Percentiles rank a stretch among this genome's conserved stretches.
These are phyloP conservation scores for Lineus longissimus DNA, from an alignment of 1,140 invertebrate species.

Conservation along the genomic window DNA sequence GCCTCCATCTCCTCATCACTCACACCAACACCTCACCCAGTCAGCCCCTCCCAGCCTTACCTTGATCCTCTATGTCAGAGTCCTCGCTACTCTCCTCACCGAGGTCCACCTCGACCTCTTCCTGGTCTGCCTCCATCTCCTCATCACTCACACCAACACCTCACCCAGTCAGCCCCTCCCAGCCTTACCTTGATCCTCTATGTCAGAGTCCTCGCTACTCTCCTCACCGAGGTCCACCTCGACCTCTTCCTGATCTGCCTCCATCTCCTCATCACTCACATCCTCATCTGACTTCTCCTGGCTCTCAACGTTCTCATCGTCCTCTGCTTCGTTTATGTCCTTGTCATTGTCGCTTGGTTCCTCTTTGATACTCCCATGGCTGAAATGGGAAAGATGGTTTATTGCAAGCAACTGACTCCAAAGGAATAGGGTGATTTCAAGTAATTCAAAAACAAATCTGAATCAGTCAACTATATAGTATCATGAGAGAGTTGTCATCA, in stretches of 20 bases:
- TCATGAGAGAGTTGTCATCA: no score
- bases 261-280: constrained; percentile 22
- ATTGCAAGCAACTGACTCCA: no score
- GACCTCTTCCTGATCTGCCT: constrained; percentile 16
- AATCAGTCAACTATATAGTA: no score
- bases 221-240: no score
- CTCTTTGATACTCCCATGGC: not conserved
- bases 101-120: constrained; percentile 23
- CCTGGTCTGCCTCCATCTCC: constrained; percentile 20
- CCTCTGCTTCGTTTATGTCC: constrained; percentile 4
- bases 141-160: constrained; percentile 16
- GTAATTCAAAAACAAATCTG: no score
- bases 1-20: constrained; percentile 23
- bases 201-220: constrained; percentile 36
- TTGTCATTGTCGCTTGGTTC: not conserved
- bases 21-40: no score
- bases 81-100: constrained; percentile 33
- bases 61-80: constrained; percentile 40
- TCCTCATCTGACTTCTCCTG: constrained; percentile 8
- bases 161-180: constrained; percentile 18
- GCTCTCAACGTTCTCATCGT: constrained; percentile 5
- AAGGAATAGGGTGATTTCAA: no score
- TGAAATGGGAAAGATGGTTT: not conserved
- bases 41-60: constrained; percentile 46
- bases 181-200: constrained; percentile 48